Evolutionary conservation across 2,797 vertebrate species (phyloP).

Genomic region (Myiothlypis coronata): DNA sequence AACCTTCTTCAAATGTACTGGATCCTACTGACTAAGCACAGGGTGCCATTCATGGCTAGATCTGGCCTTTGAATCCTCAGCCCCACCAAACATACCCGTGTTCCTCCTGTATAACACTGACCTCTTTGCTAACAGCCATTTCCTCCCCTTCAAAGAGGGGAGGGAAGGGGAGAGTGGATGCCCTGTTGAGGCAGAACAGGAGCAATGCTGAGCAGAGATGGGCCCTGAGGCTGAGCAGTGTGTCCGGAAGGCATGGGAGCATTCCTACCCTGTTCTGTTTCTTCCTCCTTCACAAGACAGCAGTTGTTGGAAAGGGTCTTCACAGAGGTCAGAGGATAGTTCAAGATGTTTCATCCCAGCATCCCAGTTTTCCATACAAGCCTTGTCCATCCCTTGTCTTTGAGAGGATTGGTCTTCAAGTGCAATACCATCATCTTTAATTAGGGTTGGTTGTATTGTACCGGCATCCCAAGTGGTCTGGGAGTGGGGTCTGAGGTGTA

Average conservation of each 20-base stretch:
- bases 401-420: background rate
- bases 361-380: background rate
- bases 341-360: background rate
- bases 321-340: background rate
- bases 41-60: background rate
- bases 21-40: background rate
- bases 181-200: background rate
- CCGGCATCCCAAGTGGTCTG: background rate
- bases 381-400: background rate
- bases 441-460: background rate
- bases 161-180: background rate
- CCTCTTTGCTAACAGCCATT: background rate
- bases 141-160: background rate
- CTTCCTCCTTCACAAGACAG: background rate
- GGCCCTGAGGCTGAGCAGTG: accelerated
- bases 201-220: background rate
- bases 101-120: background rate
- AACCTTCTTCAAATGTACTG: background rate
- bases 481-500: background rate
- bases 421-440: background rate
- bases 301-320: background rate
- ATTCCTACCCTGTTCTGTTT: background rate
- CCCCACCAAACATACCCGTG: accelerated
- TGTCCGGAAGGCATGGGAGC: background rate
- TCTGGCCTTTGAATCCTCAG: background rate